phyloP scores from a whole-genome alignment of 2,888 invertebrate genomes.

The Cerceris rybyensis region DNA sequence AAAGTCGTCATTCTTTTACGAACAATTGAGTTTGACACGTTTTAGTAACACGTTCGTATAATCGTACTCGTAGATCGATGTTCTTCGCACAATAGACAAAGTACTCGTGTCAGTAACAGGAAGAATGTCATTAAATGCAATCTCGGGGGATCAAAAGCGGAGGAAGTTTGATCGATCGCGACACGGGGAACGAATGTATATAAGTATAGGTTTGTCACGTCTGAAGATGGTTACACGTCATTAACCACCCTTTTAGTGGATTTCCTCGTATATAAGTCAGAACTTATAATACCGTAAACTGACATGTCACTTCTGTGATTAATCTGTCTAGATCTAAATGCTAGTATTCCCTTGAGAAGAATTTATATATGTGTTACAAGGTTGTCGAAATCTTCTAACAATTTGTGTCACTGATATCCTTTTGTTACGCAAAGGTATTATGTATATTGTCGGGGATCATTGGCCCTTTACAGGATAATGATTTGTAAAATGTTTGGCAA shows the following conservation, averaged over 20 bases:
- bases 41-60: background rate
- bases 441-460: too few relatives aligned
- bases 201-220: conserved; percentile 46
- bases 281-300: conserved; percentile 11
- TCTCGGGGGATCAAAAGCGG: conserved; percentile 10
- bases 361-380: background rate
- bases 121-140: background rate
- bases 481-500: too few relatives aligned
- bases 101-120: background rate
- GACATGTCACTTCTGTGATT: conserved; percentile 22
- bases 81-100: background rate
- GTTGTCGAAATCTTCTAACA: too few relatives aligned
- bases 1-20: background rate
- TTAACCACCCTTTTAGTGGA: conserved; percentile 61
- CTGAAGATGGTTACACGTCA: conserved; percentile 61
- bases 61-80: background rate
- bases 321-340: conserved; percentile 16
- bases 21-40: background rate
- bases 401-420: too few relatives aligned
- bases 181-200: conserved; percentile 15
- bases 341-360: background rate
- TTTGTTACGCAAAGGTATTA: too few relatives aligned
- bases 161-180: conserved; percentile 55
- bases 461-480: too few relatives aligned
- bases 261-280: conserved; percentile 31